Conservation (phyloP, 2,113 vertebrate species). For the Danionella cerebrum region DNA sequence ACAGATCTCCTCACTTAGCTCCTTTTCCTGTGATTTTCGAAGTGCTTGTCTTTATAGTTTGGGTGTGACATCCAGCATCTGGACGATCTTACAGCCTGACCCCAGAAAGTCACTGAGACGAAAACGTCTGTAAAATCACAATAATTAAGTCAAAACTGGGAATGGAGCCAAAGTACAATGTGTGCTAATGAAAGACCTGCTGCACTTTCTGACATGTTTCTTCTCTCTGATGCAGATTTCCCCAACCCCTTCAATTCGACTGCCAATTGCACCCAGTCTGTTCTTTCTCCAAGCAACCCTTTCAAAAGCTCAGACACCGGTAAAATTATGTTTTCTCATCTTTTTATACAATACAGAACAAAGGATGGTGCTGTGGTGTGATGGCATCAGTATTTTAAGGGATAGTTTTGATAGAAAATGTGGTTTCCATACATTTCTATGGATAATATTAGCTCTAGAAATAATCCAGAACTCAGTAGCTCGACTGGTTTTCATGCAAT, state of each 20-base stretch:
- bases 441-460: too few relatives aligned
- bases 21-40: not conserved
- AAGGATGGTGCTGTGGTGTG: not conserved
- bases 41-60: not conserved
- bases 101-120: not conserved
- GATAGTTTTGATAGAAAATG: too few relatives aligned
- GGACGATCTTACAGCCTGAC: not conserved
- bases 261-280: conserved; percentile 47
- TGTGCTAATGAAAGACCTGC: conserved; percentile 5
- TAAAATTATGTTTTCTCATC: conserved; percentile 52
- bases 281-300: conserved; percentile 78
- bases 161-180: not conserved
- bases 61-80: not conserved
- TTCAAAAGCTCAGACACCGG: conserved; percentile 74
- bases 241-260: conserved; percentile 73
- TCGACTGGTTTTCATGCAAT: too few relatives aligned
- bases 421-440: too few relatives aligned
- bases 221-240: conserved; percentile 58
- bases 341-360: not conserved
- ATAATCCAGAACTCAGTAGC: too few relatives aligned
- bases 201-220: not conserved
- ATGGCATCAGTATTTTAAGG: not conserved
- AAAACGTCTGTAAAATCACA: not conserved
- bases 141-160: not conserved
- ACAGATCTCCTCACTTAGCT: not conserved